Conservation (phyloP, 92 coral and sea anemone species). For the Muricea muricata region DNA sequence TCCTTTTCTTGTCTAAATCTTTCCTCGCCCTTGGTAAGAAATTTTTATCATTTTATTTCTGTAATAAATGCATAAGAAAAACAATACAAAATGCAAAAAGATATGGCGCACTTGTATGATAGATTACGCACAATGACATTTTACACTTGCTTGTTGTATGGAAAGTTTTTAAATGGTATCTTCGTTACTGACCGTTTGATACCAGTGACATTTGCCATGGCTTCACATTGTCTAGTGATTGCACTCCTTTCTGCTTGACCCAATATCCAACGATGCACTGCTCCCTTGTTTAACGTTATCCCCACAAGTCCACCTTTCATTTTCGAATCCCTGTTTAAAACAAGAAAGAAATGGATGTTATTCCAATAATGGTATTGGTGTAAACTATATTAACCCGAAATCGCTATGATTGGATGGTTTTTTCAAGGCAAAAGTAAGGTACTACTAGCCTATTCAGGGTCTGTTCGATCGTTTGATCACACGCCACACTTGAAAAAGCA, state of each 20-base stretch:
- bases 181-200: background rate
- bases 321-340: constrained; percentile 5
- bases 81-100: background rate
- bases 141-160: background rate
- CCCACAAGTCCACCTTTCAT: constrained; percentile 26
- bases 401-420: background rate
- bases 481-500: constrained; percentile 12
- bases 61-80: no score
- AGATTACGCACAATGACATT: background rate
- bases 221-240: constrained; percentile 11
- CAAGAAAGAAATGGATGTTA: no score
- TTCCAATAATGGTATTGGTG: background rate
- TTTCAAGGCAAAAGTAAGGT: background rate
- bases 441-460: constrained; percentile 1
- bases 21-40: background rate
- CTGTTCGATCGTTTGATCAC: constrained; percentile 2
- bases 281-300: constrained; percentile 8
- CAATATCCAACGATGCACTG: constrained; percentile 15
- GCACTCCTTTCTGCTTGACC: constrained; percentile 31
- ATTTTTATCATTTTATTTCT: no score
- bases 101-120: background rate
- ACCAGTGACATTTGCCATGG: constrained; percentile 13
- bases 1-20: background rate
- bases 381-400: background rate
- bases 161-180: background rate